Percentiles rank a stretch among this genome's conserved stretches.
Evolutionary conservation across 2,888 invertebrate genomes (phyloP).

Genomic region (Ischnura elegans): DNA sequence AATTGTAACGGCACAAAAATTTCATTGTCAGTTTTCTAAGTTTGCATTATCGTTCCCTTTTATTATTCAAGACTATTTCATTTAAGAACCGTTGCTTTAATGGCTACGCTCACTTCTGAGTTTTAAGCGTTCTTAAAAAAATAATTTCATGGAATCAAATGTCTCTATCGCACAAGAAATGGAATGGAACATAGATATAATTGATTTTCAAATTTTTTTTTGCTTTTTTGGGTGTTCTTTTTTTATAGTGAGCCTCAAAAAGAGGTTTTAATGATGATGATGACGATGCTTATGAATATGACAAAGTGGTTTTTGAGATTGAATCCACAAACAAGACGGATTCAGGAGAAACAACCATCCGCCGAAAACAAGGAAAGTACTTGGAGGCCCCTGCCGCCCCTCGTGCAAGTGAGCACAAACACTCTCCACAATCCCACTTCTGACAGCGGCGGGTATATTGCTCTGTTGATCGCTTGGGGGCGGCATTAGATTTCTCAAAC

Average conservation of each 20-base stretch:
- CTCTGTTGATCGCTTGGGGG: too few species aligned
- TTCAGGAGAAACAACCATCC: background rate
- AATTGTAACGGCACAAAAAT: background rate
- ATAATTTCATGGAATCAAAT: constrained; percentile 21
- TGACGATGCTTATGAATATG: too few species aligned
- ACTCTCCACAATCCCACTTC: too few species aligned
- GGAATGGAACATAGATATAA: constrained; percentile 41
- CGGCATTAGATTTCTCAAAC: too few species aligned
- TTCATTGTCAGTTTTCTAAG: background rate
- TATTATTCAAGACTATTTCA: background rate
- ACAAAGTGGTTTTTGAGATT: background rate
- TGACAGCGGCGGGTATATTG: too few species aligned
- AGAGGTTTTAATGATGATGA: too few species aligned
- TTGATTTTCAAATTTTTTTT: background rate
- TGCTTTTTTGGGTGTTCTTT: background rate
- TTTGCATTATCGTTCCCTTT: background rate
- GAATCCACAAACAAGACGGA: background rate
- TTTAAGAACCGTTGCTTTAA: background rate
- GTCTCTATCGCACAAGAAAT: constrained; percentile 17
- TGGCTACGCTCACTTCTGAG: background rate
- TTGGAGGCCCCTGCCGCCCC: background rate
- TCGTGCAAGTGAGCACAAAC: background rate
- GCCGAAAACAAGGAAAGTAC: background rate
- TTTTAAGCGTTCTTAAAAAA: constrained; percentile 36
- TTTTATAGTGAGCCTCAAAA: background rate